Evolutionary conservation across 2,888 invertebrate species (phyloP), one percentile per base, ranked within the genome.

Genomic region (Creontiades dilutus): DNA sequence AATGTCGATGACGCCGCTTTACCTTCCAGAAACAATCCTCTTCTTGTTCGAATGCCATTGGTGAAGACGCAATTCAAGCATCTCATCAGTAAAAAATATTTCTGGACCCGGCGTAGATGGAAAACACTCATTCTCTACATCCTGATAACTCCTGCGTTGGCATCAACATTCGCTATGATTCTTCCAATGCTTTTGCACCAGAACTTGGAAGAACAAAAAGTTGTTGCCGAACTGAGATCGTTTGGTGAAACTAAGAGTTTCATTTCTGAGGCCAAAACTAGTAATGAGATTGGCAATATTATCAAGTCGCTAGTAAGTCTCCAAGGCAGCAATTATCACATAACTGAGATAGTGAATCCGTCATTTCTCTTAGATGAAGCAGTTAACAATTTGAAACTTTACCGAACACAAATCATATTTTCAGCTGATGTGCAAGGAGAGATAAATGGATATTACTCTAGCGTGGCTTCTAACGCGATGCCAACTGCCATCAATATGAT

Each of bases 401-500:
- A 80, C 46, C 16, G 80, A 37, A 13, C 80, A 7, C 28, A 80
- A 48, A 37, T 46, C 0, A 57, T 86, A 46, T 13, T 86, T 28
- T 46, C 61, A 55, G 86, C 23, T 2, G 86, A 55, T n/a, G 57
- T 55, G 14, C 57, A 28, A 46, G 12, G 27, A 14, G 28, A 46
- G 28, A 12, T 57, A 13, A 86, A 12, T 2, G 28, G n/a, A 27
- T 86, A 55, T 23, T 86, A 86, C 61, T 86, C 86, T 11, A 57
- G 27, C 19, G n/a, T 86, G 28, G 86, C 86, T 28, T 27, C 19
- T 27, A 23, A 27, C 16, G 52, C 86, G 0, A 27, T 57, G 19
- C 86, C 57, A 14, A 86, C 61, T 28, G 86, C 86, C 11, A 46
- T 86, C 28, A 61, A 86, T 27, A 46, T 86, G 80, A 37, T 80